Base-by-base conservation (phyloP, 1,140 invertebrate genomes). In the Druon quercuslanigerum region DNA sequence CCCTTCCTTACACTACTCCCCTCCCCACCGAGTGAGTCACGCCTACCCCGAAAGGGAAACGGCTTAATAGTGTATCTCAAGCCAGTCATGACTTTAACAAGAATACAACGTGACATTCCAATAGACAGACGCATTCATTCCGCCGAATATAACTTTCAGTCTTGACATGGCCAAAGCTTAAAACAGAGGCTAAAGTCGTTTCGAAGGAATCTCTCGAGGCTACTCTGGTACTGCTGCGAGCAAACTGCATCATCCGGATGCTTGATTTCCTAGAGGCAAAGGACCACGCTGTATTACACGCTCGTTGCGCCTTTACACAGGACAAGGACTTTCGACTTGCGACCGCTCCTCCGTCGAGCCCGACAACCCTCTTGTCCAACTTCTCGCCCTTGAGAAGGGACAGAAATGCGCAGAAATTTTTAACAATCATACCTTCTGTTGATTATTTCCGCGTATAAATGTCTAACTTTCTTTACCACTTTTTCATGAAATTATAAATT, bases 191-290 rank as follows among this genome's bases (percentile, higher is more conserved):
- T 46, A 9, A 51, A 66, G 20, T 50, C 51, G 50, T 66, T 72
- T 33, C 46, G 17, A 73, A 73, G 50, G 17, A 77, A 50, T 51
- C 71, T 77, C 75, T 46, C 33, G 71, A 77, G 71, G 56, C 75
- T 54, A 72, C 54, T 77, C 60, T 51, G 54, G 57, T 72, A 66
- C 51, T 77, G 54, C 66, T 57, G 71, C 60, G 33, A 76, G 50
- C 66, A 77, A 73, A 77, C 75, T 72, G 50, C 71, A 73, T 77
- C 51, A 77, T 72, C 71, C 66, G 40, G 75, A 77, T 73, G 73
- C 75, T 77, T 77, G 71, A 77, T 77, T 77, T 72, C 33, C 71
- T 66, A 50, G 46, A 72, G 60, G 25, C 46, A 72, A 50, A 33
- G 46, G 54, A 50, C 72, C 71, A 20, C 57, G 20, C n/a, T 66